Evolutionary conservation across 2,888 invertebrate species (phyloP).

Genomic region (Herminia tarsipennalis): DNA sequence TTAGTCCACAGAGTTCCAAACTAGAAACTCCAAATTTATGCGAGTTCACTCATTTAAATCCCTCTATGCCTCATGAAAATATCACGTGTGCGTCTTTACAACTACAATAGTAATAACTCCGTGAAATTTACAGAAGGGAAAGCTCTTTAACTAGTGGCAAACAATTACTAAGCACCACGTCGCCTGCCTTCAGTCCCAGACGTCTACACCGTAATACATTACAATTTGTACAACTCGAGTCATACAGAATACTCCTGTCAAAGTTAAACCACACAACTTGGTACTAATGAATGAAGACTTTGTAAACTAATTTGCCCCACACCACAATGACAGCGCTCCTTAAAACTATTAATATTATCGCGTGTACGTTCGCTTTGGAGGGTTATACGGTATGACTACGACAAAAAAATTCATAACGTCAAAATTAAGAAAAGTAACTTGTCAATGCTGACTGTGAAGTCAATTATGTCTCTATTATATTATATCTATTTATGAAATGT

Average conservation of each 20-base stretch:
- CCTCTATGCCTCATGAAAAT: constrained; percentile 26
- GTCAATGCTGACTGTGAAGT: too few relatives aligned
- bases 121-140: constrained; percentile 15
- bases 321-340: constrained; percentile 56
- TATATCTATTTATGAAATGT: too few relatives aligned
- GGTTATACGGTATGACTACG: constrained; percentile 9
- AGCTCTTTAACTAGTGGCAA: constrained; percentile 28
- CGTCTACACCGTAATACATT: constrained; percentile 47
- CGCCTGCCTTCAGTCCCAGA: constrained; percentile 36
- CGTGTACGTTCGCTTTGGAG: constrained; percentile 15
- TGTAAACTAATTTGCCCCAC: constrained; percentile 65
- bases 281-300: constrained; percentile 71
- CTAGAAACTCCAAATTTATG: not conserved
- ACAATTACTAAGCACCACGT: constrained; percentile 33
- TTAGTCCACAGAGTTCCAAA: not conserved
- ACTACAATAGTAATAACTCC: constrained; percentile 26
- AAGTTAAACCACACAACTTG: constrained; percentile 64
- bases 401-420: not conserved
- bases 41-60: constrained; percentile 8
- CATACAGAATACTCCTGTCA: constrained; percentile 46
- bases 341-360: constrained; percentile 57
- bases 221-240: constrained; percentile 51
- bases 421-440: not conserved
- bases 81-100: constrained; percentile 26
- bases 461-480: too few relatives aligned